Base-by-base conservation (phyloP, 2,797 vertebrate genomes). In the Aratinga solstitialis region DNA sequence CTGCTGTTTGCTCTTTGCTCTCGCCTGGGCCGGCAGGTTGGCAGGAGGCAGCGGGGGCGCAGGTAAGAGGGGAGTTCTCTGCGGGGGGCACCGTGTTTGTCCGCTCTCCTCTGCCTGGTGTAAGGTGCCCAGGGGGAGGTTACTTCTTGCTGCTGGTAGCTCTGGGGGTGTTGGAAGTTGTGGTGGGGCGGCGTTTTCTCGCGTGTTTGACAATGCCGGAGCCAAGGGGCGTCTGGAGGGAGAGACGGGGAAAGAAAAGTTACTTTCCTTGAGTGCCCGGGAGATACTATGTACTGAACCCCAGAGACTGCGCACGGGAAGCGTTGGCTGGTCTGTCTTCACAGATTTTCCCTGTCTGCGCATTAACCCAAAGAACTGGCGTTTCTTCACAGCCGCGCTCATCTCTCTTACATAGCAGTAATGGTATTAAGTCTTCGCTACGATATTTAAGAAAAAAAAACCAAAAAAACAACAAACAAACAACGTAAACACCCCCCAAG, bases 1-100 rank as follows among this genome's bases (percentile, higher is more conserved):
- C 98, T 97, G 98, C 94, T 99, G 98, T 97, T 97, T 98, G 98
- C 98, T 99, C 96, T 95, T 99, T 94, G 97, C 98, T 89, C 97
- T 99, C 97, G 98, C 98, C 96, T 98, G 98, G 97, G 98, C 97
- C 96, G 98, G 98, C 97, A 97, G 97, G 97, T 97, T 98, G 96
- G 98, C 98, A 96, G 98, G 98, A 96, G 98, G 98, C 98, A 98
- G 96, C 97, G 99, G 98, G 96, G 97, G 97, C 87, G 96, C 98
- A 99, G 99, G 99, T 99, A 99, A 99, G 98, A 89, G 69, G 80
- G 73, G 32, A 40, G 16, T 65, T 40, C 51, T 24, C 36, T 13
- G 50, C 54, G 63, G 68, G 48, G 76, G 56, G 38, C 15, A 38
- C 56, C 40, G 54, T 6, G 50, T 51, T 38, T 13, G 82, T 34